Conservation (phyloP, 2,113 vertebrate genomes). For the Phyllostomus discolor region DNA sequence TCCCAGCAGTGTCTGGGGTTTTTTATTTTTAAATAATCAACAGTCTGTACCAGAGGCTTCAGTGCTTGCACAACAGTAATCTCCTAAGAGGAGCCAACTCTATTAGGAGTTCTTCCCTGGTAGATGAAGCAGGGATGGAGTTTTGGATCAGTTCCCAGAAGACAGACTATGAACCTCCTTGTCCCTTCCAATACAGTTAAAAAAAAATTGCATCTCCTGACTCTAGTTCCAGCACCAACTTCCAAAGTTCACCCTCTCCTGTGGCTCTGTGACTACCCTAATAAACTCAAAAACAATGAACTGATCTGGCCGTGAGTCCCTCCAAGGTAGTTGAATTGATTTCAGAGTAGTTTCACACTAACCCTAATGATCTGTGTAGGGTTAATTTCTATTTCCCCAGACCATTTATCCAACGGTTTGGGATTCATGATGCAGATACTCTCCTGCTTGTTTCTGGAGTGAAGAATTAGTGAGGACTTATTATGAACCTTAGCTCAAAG, state of each 20-base stretch:
- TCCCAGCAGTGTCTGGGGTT: background rate
- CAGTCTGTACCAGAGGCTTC: background rate
- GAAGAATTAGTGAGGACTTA: background rate
- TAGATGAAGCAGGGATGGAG: background rate
- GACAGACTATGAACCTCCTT: background rate
- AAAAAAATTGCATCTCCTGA: background rate
- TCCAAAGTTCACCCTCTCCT: background rate
- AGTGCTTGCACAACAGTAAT: background rate
- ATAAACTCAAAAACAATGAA: background rate
- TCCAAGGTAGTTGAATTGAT: background rate
- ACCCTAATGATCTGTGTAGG: background rate
- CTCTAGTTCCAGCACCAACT: background rate
- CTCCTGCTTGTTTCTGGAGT: background rate
- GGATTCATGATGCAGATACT: background rate
- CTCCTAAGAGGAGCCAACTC: background rate
- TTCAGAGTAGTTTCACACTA: background rate
- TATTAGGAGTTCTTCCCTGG: background rate
- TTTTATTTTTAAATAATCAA: background rate
- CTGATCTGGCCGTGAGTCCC: background rate
- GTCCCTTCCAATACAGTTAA: background rate
- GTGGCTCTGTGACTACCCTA: background rate
- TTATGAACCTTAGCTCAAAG: background rate
- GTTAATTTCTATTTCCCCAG: background rate
- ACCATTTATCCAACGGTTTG: background rate
- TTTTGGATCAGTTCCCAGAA: background rate